phyloP scores from a whole-genome alignment of 1,140 invertebrate genomes.

The Drosophila erecta region DNA sequence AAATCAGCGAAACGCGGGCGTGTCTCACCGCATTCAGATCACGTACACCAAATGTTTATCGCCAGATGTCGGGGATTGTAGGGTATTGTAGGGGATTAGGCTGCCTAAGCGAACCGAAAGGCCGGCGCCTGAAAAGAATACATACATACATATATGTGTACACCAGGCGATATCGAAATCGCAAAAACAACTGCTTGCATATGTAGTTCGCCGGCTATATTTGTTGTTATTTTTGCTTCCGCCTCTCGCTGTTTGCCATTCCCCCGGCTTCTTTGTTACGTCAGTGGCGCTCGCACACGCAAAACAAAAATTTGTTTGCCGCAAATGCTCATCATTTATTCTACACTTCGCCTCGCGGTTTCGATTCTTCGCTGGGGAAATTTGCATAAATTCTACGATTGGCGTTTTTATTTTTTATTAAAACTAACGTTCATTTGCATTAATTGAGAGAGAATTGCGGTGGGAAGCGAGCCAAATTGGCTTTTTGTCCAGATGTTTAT shows the following conservation, averaged over 20 bases:
- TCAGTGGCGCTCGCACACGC: slow-evolving; percentile 27
- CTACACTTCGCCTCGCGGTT: slow-evolving; percentile 8
- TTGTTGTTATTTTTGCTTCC: slow-evolving; percentile 36
- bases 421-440: slow-evolving; percentile 13
- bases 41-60: slow-evolving; percentile 45
- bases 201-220: slow-evolving; percentile 42
- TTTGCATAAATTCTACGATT: slow-evolving; percentile 42
- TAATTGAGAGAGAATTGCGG: slow-evolving; percentile 16
- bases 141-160: background rate
- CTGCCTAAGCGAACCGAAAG: slow-evolving; percentile 10
- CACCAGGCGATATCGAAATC: slow-evolving; percentile 15
- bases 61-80: slow-evolving; percentile 46
- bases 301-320: slow-evolving; percentile 41
- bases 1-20: slow-evolving; percentile 15
- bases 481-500: slow-evolving; percentile 15
- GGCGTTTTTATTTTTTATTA: slow-evolving; percentile 28
- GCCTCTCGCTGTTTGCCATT: slow-evolving; percentile 25
- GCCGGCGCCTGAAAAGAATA: slow-evolving; percentile 45
- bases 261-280: slow-evolving; percentile 43
- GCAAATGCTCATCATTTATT: slow-evolving; percentile 23
- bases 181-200: slow-evolving; percentile 3
- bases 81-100: slow-evolving; percentile 53
- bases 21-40: slow-evolving; percentile 22
- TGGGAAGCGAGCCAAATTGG: slow-evolving; percentile 1
- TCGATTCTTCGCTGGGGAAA: slow-evolving; percentile 23